Evolutionary conservation across 2,888 invertebrate species (phyloP).

Genomic region (Nasonia oneida): DNA sequence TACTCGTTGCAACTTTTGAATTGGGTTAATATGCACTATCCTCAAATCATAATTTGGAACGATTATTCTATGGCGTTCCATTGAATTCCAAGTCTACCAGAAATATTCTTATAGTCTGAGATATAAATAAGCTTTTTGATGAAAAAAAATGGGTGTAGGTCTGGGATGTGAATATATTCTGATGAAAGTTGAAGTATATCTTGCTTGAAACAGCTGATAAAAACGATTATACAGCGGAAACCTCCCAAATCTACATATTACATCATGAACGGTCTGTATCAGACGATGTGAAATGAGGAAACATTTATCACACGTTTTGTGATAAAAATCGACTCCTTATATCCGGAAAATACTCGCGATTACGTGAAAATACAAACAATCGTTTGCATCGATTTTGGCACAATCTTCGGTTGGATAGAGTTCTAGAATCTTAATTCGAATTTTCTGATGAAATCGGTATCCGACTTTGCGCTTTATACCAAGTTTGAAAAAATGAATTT

Average conservation of each 20-base stretch:
- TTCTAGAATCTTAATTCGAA: neutral
- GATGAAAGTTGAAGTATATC: neutral
- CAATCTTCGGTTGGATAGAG: neutral
- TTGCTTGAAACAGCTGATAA: neutral
- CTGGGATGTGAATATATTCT: neutral
- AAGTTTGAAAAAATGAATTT: neutral
- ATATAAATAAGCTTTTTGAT: neutral
- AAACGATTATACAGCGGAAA: neutral
- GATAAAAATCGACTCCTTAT: neutral
- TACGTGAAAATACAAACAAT: neutral
- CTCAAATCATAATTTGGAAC: too few species aligned
- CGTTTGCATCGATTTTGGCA: neutral
- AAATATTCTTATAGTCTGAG: neutral
- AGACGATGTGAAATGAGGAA: neutral
- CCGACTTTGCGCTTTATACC: neutral
- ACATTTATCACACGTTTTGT: neutral
- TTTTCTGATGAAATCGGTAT: constrained; percentile 4
- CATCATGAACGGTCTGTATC: neutral
- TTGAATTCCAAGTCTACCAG: neutral
- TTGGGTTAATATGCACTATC: neutral
- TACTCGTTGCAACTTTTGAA: neutral
- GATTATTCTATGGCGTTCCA: too few species aligned
- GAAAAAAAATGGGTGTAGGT: neutral
- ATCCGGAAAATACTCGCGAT: neutral
- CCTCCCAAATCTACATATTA: neutral